A percentile compares a stretch with the other conserved stretches of the same genome.
Conservation (phyloP, 2,797 vertebrate species). For the Amazona ochrocephala region DNA sequence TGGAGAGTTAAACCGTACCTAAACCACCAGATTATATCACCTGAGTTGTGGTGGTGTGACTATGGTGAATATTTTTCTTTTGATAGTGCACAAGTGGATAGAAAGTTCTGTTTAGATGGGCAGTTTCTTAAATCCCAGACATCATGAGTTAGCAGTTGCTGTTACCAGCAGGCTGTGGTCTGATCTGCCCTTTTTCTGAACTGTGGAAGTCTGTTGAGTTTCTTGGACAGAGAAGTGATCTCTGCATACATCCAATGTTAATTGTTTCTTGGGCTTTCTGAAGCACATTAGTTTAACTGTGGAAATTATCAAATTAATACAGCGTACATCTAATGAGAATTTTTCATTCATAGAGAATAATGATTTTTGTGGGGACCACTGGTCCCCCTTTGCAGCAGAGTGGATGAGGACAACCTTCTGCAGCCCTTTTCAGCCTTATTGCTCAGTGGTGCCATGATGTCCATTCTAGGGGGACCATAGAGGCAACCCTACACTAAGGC, state of each 20-base stretch:
- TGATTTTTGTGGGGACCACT: neutral
- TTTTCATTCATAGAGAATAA: neutral
- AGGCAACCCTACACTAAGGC: neutral
- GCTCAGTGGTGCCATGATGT: rapidly evolving
- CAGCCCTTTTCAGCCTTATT: neutral
- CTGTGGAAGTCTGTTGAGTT: neutral
- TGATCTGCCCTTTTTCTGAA: neutral
- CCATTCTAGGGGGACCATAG: neutral
- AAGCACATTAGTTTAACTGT: neutral
- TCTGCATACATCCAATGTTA: neutral
- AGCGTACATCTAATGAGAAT: neutral
- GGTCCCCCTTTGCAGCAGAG: neutral
- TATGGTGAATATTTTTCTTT: neutral
- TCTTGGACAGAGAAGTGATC: neutral
- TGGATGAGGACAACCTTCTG: neutral
- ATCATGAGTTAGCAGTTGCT: neutral
- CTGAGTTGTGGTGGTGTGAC: neutral
- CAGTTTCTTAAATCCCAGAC: neutral
- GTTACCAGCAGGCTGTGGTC: neutral
- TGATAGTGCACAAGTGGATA: neutral
- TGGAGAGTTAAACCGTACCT: neutral
- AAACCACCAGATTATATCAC: neutral
- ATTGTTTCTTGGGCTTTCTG: neutral
- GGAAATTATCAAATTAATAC: neutral
- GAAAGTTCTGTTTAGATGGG: neutral